Evolutionary conservation across 2,113 vertebrate species (phyloP), one percentile per base, ranked within the genome.

Genomic region (Xenopus borealis): DNA sequence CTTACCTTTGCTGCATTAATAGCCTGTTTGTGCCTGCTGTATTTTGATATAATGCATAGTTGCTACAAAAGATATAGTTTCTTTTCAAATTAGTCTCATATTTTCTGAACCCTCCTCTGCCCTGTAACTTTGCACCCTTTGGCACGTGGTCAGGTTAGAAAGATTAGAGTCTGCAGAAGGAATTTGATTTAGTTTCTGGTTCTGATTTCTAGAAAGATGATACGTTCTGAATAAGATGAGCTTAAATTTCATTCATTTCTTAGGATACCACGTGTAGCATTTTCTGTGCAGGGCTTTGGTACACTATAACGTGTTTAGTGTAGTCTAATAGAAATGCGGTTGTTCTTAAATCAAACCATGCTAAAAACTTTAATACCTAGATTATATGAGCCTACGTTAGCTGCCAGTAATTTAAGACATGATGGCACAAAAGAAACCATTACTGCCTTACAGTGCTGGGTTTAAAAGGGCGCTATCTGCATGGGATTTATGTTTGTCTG

Each of bases 151-250:
- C 80, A 72, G 79, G 80, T 76, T 81, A 88, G 78, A 62, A 83
- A 85, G 83, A 83, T 80, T 79, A 83, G 81, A 89, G 84, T 86
- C 73, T 81, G 86, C 83, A 79, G 80, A 71, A 83, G 75, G 72
- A 81, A 84, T 90, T 89, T 85, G 82, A 66, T 86, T 89, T 89
- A 83, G 79, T 88, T 91, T 83, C 67, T 77, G 81, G 90, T 89
- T 88, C 82, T 69, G 83, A 79, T 84, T 86, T 89, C 85, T 81
- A 45, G 82, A 85, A 81, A 87, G 81, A 85, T 86, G 90, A 87
- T 89, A 85, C 83, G 76, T 88, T 82, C 69, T 75, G 83, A 86
- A 84, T 89, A 52, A 77, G 74, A 77, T 77, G 74, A 20, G 74
- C 23, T 77, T 77, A 58, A 70, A 64, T 77, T 77, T 70, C 74